These are phyloP conservation scores for human (Homo sapiens) DNA, from an alignment of 2,113 vertebrate genomes.

Conservation along the genomic window DNA sequence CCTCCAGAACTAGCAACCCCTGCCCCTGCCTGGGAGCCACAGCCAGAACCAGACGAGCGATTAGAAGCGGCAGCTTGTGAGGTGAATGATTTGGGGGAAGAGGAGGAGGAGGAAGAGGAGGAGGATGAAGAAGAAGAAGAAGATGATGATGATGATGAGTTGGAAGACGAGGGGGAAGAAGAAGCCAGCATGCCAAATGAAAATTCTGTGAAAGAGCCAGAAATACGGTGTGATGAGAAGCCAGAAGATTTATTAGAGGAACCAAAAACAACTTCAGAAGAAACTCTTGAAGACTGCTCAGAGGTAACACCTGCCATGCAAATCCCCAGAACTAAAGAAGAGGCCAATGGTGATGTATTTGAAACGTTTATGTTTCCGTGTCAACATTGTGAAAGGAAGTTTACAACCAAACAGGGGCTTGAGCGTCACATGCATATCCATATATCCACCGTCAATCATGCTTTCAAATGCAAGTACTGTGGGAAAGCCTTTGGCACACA, in stretches of 20 bases:
- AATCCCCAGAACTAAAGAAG: constrained; percentile 78
- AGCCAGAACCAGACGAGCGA: constrained; percentile 79
- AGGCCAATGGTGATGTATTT: constrained; percentile 84
- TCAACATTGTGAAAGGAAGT: constrained; percentile 91
- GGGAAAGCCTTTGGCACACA: constrained; percentile 88
- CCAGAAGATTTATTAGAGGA: constrained; percentile 84
- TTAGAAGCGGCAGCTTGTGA: constrained; percentile 74
- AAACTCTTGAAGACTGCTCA: constrained; percentile 81
- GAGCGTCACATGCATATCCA: constrained; percentile 94
- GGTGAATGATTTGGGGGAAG: constrained; percentile 81
- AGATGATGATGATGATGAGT: constrained; percentile 49
- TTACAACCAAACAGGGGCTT: constrained; percentile 91
- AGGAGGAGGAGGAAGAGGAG: constrained; percentile 75
- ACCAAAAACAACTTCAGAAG: constrained; percentile 78
- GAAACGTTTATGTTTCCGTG: constrained; percentile 89
- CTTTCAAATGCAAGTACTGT: constrained; percentile 89
- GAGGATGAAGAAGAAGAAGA: constrained; percentile 79
- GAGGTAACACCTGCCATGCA: constrained; percentile 74
- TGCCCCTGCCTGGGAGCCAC: constrained; percentile 73
- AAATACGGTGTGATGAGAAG: constrained; percentile 84
- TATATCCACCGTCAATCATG: constrained; percentile 82
- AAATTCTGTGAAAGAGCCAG: constrained; percentile 72
- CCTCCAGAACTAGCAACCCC: constrained; percentile 77
- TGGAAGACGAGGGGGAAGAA: constrained; percentile 82
- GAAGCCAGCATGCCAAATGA: constrained; percentile 74